phyloP scores from a whole-genome alignment of 2,888 invertebrate species.

The Lamproptera curius region DNA sequence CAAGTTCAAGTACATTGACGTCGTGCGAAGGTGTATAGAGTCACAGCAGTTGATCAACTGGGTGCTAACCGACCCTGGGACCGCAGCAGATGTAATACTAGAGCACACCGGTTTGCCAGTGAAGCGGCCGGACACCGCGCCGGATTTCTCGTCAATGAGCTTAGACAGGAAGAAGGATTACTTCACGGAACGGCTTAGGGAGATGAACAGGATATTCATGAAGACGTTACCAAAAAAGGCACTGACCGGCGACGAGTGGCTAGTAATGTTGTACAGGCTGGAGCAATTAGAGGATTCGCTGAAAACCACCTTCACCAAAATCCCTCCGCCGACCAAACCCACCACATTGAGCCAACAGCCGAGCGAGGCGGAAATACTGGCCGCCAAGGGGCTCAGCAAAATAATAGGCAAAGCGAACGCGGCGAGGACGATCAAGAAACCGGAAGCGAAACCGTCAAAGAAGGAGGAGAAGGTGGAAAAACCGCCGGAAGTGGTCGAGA shows the following conservation, averaged over 20 bases:
- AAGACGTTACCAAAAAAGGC: slow-evolving; percentile 55
- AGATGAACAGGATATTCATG: slow-evolving; percentile 59
- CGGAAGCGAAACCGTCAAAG: slow-evolving; percentile 31
- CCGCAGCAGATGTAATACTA: slow-evolving; percentile 54
- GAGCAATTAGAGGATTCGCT: slow-evolving; percentile 56
- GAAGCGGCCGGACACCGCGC: slow-evolving; percentile 40
- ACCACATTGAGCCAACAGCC: slow-evolving; percentile 29
- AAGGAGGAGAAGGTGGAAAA: slow-evolving; percentile 29
- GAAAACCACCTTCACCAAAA: slow-evolving; percentile 49
- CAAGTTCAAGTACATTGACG: slow-evolving; percentile 61
- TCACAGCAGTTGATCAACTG: slow-evolving; percentile 53
- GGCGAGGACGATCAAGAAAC: slow-evolving; percentile 31
- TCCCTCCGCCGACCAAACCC: slow-evolving; percentile 35
- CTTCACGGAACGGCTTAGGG: slow-evolving; percentile 50
- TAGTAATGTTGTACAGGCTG: slow-evolving; percentile 57
- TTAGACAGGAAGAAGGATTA: slow-evolving; percentile 53
- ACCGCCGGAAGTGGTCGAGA: slow-evolving; percentile 19
- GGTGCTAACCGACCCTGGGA: slow-evolving; percentile 55
- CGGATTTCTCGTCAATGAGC: slow-evolving; percentile 43
- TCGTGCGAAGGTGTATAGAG: slow-evolving; percentile 53
- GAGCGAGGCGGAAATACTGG: slow-evolving; percentile 67
- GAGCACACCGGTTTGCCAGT: slow-evolving; percentile 55
- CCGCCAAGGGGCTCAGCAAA: slow-evolving; percentile 66
- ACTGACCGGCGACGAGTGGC: slow-evolving; percentile 62
- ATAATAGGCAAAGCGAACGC: slow-evolving; percentile 58